Conservation (phyloP, 2,113 vertebrate genomes). For the Rhynchomys soricoides region DNA sequence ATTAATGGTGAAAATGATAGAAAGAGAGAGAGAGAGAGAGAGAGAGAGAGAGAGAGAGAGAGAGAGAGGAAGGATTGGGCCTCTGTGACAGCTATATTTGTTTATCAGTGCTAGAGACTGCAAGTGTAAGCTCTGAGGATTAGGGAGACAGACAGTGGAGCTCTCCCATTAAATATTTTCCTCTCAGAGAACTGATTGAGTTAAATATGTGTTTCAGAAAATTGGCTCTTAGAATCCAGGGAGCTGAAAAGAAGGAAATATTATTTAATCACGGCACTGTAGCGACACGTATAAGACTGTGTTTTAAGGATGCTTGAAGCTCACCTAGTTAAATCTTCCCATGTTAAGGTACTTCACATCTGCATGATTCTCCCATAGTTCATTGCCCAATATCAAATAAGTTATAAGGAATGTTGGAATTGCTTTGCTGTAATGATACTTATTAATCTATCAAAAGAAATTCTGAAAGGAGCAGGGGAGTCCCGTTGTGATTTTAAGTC, state of each 20-base stretch:
- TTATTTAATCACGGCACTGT: neutral
- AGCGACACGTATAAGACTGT: neutral
- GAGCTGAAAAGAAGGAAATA: slow-evolving; percentile 7
- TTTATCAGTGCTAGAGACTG: neutral
- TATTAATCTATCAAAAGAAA: neutral
- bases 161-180: neutral
- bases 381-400: neutral
- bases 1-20: neutral
- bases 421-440: neutral
- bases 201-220: slow-evolving; percentile 29
- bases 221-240: slow-evolving; percentile 54
- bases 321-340: neutral
- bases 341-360: slow-evolving; percentile 26
- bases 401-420: neutral
- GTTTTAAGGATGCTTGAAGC: slow-evolving; percentile 58
- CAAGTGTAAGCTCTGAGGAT: neutral
- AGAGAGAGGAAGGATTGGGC: too few relatives aligned
- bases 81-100: neutral
- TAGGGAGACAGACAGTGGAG: neutral
- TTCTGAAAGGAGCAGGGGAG: neutral
- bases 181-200: neutral
- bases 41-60: too few relatives aligned
- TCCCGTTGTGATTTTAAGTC: slow-evolving; percentile 39
- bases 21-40: neutral
- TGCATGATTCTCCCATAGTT: slow-evolving; percentile 31